Evolutionary conservation across 1,140 invertebrate genomes (phyloP).

Genomic region (Formica selysi): DNA sequence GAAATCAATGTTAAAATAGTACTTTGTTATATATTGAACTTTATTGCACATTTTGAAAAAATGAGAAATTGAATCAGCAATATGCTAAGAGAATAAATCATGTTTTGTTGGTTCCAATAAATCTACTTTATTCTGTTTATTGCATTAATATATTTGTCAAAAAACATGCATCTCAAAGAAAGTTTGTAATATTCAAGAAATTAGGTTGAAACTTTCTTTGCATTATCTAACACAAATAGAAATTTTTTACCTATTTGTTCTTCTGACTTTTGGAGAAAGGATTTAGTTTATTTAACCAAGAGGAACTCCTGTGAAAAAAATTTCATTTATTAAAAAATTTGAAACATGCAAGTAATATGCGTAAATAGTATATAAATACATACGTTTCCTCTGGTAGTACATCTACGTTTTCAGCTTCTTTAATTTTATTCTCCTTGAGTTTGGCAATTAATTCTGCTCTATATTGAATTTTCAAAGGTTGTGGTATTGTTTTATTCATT

Average conservation of each 20-base stretch:
- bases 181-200: background rate
- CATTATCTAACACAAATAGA: conserved; percentile 7
- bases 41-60: background rate
- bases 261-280: conserved; percentile 86
- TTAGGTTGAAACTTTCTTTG: conserved; percentile 23
- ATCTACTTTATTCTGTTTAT: conserved; percentile 15
- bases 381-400: conserved; percentile 53
- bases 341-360: conserved; percentile 25
- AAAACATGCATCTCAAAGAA: background rate
- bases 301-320: conserved; percentile 80
- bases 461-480: conserved; percentile 92
- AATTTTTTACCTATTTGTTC: conserved; percentile 53
- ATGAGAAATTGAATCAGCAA: background rate
- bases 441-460: conserved; percentile 91
- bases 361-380: conserved; percentile 39
- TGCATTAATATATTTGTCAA: conserved; percentile 14
- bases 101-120: background rate
- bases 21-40: background rate
- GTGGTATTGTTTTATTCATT: conserved; percentile 86
- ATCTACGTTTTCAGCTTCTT: conserved; percentile 70
- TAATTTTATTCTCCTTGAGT: conserved; percentile 88
- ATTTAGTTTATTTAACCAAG: conserved; percentile 91
- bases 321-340: conserved; percentile 36
- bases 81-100: background rate
- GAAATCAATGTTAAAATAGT: background rate